Evolutionary conservation across 2,113 vertebrate genomes (phyloP).

Genomic region (Ophthalmolycus amberensis): DNA sequence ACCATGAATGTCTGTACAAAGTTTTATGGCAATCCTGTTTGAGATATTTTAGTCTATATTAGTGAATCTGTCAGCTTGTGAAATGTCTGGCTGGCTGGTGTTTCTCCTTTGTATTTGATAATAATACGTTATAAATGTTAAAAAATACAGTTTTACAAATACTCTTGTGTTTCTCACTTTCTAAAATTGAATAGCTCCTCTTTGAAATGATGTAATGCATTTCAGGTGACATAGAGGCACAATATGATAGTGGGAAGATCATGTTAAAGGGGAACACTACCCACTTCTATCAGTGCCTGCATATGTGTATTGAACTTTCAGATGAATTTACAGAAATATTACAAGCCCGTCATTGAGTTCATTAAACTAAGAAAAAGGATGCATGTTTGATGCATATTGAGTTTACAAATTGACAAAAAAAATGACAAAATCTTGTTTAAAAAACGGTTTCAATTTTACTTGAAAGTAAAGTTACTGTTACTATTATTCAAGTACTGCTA

Average conservation of each 20-base stretch:
- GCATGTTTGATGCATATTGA: neutral
- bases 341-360: neutral
- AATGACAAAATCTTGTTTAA: constrained; percentile 4
- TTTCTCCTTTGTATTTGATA: neutral
- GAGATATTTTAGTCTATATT: neutral
- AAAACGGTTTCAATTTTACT: neutral
- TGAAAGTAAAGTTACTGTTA: neutral
- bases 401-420: neutral
- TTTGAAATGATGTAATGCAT: constrained; percentile 7
- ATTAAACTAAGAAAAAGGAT: neutral
- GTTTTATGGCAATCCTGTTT: neutral
- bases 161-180: neutral
- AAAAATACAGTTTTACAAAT: neutral
- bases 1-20: neutral
- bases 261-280: neutral
- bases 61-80: neutral
- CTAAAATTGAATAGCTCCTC: neutral
- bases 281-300: neutral
- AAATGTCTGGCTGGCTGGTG: neutral
- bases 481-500: neutral
- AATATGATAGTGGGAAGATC: neutral
- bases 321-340: neutral
- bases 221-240: neutral
- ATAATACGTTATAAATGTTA: neutral
- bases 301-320: neutral